Conservation (phyloP, 1,140 invertebrate genomes). For the Wasmannia auropunctata region DNA sequence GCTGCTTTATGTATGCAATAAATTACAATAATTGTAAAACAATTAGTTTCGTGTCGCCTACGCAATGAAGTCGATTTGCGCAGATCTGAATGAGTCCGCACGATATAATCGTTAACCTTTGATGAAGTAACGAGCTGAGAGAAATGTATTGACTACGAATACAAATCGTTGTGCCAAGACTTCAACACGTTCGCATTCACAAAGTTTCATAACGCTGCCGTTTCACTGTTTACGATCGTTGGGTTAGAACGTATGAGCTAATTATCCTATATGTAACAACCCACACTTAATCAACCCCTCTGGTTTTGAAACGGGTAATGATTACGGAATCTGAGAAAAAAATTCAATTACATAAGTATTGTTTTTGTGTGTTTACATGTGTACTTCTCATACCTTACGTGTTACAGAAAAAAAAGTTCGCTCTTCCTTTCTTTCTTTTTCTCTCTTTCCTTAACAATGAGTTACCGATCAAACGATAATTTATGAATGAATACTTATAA, state of each 20-base stretch:
- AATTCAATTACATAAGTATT: conserved; percentile 33
- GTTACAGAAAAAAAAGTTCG: conserved; percentile 1
- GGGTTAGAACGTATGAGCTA: conserved; percentile 44
- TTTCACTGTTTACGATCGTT: conserved; percentile 43
- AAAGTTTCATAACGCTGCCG: conserved; percentile 50
- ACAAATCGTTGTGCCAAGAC: conserved; percentile 47
- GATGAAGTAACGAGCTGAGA: conserved; percentile 45
- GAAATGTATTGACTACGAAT: conserved; percentile 35
- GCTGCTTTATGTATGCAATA: background rate
- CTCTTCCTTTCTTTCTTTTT: background rate
- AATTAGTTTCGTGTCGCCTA: conserved; percentile 43
- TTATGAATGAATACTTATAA: background rate
- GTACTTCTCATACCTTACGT: background rate
- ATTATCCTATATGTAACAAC: conserved; percentile 50
- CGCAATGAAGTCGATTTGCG: background rate
- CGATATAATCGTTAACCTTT: conserved; percentile 53
- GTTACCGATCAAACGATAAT: background rate
- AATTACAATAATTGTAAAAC: conserved; percentile 50
- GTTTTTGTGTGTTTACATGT: background rate
- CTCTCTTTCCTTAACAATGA: background rate
- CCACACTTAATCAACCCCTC: conserved; percentile 30
- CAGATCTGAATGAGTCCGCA: background rate
- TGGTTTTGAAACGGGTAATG: conserved; percentile 13
- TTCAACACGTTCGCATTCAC: conserved; percentile 31
- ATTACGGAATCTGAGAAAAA: conserved; percentile 27